Evolutionary conservation across 2,888 invertebrate species (phyloP).

Genomic region (Shargacucullia verbasci): DNA sequence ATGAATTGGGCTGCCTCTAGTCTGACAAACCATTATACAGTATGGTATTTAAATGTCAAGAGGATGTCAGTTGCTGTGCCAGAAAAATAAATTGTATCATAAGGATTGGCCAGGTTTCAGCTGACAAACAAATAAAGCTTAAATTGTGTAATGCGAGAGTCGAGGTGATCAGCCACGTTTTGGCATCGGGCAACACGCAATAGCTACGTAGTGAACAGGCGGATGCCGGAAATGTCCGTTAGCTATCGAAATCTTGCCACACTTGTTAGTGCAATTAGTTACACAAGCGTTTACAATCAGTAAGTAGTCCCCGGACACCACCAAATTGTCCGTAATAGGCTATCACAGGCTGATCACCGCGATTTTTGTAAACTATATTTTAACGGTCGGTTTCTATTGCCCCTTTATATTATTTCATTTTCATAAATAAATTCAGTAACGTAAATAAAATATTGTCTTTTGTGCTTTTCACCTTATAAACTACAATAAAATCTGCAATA

Average conservation of each 20-base stretch:
- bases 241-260: slow-evolving; percentile 42
- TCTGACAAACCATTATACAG: slow-evolving; percentile 27
- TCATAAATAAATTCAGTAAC: slow-evolving; percentile 77
- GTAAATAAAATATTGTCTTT: slow-evolving; percentile 84
- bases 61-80: slow-evolving; percentile 19
- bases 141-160: slow-evolving; percentile 31
- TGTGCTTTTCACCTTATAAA: slow-evolving; percentile 79
- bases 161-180: slow-evolving; percentile 33
- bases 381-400: slow-evolving; percentile 67
- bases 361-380: slow-evolving; percentile 29
- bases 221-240: slow-evolving; percentile 36
- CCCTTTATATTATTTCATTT: slow-evolving; percentile 63
- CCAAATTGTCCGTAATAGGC: slow-evolving; percentile 3
- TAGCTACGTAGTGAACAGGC: slow-evolving; percentile 32
- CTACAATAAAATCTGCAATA: slow-evolving; percentile 80
- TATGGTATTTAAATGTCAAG: slow-evolving; percentile 24
- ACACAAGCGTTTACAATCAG: slow-evolving; percentile 11
- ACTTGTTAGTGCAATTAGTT: slow-evolving; percentile 13
- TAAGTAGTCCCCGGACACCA: slow-evolving; percentile 18
- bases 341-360: slow-evolving; percentile 14
- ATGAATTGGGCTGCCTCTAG: slow-evolving; percentile 73
- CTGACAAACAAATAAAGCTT: slow-evolving; percentile 34
- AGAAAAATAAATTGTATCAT: slow-evolving; percentile 6
- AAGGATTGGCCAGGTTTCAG: slow-evolving; percentile 29
- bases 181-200: slow-evolving; percentile 36